Conservation (phyloP, 2,797 vertebrate species). For the Sebastes taczanowskii region DNA sequence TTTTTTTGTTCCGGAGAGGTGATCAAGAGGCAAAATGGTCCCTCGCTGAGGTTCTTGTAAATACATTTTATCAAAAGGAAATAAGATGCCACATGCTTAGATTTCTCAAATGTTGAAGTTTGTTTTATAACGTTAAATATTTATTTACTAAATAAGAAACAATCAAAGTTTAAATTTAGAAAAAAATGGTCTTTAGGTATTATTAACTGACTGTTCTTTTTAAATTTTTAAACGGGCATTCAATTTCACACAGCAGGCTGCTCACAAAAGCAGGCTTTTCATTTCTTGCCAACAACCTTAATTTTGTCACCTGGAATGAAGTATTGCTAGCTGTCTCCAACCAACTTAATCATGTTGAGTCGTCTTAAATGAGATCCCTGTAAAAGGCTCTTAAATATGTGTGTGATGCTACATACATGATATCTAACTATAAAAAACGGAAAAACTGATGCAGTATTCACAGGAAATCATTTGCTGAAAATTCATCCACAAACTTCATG, state of each 20-base stretch:
- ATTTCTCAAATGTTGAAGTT: background rate
- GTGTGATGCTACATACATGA: too few species aligned
- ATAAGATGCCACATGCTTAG: background rate
- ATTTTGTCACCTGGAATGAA: background rate
- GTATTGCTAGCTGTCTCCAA: background rate
- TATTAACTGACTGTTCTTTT: background rate
- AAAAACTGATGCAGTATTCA: too few species aligned
- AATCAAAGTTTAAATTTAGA: background rate
- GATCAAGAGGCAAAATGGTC: background rate
- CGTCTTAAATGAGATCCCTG: too few species aligned
- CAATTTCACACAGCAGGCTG: background rate
- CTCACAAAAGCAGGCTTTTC: background rate
- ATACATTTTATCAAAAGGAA: background rate
- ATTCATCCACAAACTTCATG: too few species aligned
- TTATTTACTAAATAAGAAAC: background rate
- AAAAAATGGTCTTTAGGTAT: background rate
- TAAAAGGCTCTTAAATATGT: too few species aligned
- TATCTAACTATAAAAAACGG: too few species aligned
- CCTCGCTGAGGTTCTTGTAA: background rate
- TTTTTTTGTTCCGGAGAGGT: background rate
- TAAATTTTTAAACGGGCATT: background rate
- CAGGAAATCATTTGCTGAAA: too few species aligned
- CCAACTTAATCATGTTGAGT: rapidly evolving
- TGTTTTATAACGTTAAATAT: background rate
- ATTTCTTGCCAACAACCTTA: background rate